Percentiles rank a stretch among this genome's conserved stretches.
Evolutionary conservation across 64 coral and sea anemone genomes (phyloP).

Genomic region (Dendronephthya gigantea): DNA sequence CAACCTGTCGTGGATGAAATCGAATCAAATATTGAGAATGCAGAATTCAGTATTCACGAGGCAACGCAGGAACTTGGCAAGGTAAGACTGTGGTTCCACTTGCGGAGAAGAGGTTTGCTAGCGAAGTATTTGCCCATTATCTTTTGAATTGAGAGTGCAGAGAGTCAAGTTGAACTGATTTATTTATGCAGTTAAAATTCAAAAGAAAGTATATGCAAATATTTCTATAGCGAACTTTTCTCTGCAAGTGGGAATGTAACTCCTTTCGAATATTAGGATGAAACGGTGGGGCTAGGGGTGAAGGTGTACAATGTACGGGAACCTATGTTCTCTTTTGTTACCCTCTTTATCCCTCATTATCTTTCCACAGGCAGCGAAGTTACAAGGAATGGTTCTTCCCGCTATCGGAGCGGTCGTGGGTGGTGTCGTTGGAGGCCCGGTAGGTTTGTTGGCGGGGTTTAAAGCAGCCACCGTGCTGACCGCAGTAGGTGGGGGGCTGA

Average conservation of each 20-base stretch:
- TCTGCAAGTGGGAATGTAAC: too few relatives aligned
- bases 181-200: too few relatives aligned
- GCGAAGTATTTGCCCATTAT: too few relatives aligned
- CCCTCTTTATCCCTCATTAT: background rate
- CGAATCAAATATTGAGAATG: constrained; percentile 69
- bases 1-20: constrained; percentile 76
- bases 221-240: too few relatives aligned
- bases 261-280: too few relatives aligned
- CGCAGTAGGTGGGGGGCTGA: background rate
- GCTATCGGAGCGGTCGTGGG: background rate
- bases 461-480: background rate
- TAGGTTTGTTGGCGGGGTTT: constrained; percentile 5
- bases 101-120: too few relatives aligned
- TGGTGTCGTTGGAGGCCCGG: background rate
- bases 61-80: constrained; percentile 50
- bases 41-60: constrained; percentile 60
- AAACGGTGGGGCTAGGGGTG: too few relatives aligned
- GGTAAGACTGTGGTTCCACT: too few relatives aligned
- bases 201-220: too few relatives aligned
- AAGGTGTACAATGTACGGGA: too few relatives aligned
- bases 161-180: too few relatives aligned
- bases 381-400: background rate
- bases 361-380: background rate
- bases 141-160: too few relatives aligned
- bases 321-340: background rate